Evolutionary conservation across 2,113 vertebrate species (phyloP), one percentile per base, ranked within the genome.

Genomic region (Ammospiza caudacuta): DNA sequence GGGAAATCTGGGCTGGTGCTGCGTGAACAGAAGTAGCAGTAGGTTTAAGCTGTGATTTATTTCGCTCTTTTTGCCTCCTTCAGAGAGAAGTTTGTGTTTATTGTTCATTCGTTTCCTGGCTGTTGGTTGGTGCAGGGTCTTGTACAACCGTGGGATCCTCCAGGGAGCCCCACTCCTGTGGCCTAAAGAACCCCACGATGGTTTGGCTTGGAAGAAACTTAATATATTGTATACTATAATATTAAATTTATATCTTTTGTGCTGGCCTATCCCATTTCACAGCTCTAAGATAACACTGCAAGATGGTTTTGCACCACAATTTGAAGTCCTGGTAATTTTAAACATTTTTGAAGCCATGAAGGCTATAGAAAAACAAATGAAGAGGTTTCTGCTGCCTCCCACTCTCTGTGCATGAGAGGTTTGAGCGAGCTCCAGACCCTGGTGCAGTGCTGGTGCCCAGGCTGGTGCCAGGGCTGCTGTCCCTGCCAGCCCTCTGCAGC

Each of bases 121-220:
- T 83, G 16, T 21, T n/a, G 44, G 10, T 27, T 33, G n/a, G 19
- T 41, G 37, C 15, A 55, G 39, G 14, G 17, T 64, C 15, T 33
- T 0, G 1, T 1, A 1, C 5, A 35, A 1, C 37, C 25, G 1
- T 7, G 59, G 24, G 15, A 15, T 54, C 68, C 59, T 59, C 29
- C 0, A 3, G 29, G 25, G 9, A 69, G 5, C 9, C 55, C 57
- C 1, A 9, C 6, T 52, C 20, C 28, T 20, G 41, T 12, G 31
- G 18, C 49, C 43, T 21, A 5, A 12, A 19, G 31, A 57, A 37
- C 9, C 31, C 27, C 33, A 27, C 44, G 12, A 13, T 44, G 37
- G 37, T 33, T 89, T 89, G 68, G 12, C 5, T 37, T 52, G 52
- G 68, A 24, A 51, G 33, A 5, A 66, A 15, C 37, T 20, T 22